Evolutionary conservation across 2,797 vertebrate species (phyloP).

Genomic region (Limnodromus scolopaceus): DNA sequence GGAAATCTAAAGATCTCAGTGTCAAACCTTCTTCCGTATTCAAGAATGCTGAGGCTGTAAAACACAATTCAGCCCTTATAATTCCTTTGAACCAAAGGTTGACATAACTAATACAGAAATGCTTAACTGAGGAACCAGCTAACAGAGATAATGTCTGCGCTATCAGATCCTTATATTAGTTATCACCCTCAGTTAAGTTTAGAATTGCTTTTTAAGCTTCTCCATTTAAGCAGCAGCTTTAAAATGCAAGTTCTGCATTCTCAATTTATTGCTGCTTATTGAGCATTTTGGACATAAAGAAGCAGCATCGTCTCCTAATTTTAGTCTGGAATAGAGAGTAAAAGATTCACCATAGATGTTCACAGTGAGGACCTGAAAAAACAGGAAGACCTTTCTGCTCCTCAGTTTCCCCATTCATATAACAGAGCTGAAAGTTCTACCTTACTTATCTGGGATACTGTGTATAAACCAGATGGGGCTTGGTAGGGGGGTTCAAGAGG

Average conservation of each 20-base stretch:
- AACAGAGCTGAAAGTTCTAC: neutral
- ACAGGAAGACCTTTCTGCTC: neutral
- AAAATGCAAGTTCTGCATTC: neutral
- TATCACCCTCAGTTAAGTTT: constrained; percentile 43
- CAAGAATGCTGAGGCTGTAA: neutral
- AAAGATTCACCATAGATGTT: neutral
- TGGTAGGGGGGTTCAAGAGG: neutral
- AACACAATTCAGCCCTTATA: neutral
- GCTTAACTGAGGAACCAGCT: constrained; percentile 10
- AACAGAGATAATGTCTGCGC: constrained; percentile 53
- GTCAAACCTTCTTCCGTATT: neutral
- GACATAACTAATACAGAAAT: constrained; percentile 19
- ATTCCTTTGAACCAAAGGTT: constrained; percentile 1
- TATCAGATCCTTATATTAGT: constrained; percentile 48
- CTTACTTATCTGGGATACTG: neutral
- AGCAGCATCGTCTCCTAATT: neutral
- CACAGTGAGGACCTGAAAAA: neutral
- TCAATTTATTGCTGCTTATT: neutral
- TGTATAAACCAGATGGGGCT: neutral
- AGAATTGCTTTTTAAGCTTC: constrained; percentile 58
- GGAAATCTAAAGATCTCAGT: constrained; percentile 6
- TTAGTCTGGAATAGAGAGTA: neutral
- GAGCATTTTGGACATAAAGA: too few relatives aligned
- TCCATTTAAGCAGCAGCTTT: neutral
- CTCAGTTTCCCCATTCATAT: neutral